Evolutionary conservation across 2,888 invertebrate species (phyloP).

Genomic region (Drosophila incognita): DNA sequence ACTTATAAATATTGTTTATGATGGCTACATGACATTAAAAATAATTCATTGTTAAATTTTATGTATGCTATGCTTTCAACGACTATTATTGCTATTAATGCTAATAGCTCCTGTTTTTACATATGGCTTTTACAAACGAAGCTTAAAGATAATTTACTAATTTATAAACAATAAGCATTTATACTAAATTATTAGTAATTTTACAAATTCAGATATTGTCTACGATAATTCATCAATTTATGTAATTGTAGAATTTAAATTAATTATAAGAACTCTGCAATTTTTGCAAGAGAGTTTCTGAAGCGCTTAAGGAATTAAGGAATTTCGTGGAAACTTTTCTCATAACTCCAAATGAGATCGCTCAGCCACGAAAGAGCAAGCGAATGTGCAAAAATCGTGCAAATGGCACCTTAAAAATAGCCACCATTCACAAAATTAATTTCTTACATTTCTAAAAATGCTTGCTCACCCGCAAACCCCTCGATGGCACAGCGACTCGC

Average conservation of each 20-base stretch:
- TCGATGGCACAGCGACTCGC: conserved; percentile 10
- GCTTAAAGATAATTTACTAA: background rate
- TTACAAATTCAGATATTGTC: background rate
- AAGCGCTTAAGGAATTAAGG: background rate
- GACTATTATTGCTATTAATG: no score
- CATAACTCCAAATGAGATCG: background rate
- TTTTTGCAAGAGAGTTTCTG: background rate
- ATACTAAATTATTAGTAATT: background rate
- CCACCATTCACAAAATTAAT: conserved; percentile 54
- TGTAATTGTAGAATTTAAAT: background rate
- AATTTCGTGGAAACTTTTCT: background rate
- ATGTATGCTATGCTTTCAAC: background rate
- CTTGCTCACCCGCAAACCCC: conserved; percentile 1
- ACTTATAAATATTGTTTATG: background rate
- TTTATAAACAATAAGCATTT: background rate
- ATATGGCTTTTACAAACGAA: background rate
- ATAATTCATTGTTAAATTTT: background rate
- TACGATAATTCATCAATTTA: background rate
- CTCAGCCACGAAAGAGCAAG: conserved; percentile 17
- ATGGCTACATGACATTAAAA: background rate
- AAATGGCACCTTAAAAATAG: conserved; percentile 27
- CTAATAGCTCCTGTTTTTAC: background rate
- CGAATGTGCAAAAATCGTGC: conserved; percentile 8
- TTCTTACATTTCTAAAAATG: conserved; percentile 58
- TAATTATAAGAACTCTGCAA: background rate